A percentile compares a stretch with the other conserved stretches of the same genome.
Conservation (phyloP, 1,140 invertebrate genomes). For the Ruditapes philippinarum region DNA sequence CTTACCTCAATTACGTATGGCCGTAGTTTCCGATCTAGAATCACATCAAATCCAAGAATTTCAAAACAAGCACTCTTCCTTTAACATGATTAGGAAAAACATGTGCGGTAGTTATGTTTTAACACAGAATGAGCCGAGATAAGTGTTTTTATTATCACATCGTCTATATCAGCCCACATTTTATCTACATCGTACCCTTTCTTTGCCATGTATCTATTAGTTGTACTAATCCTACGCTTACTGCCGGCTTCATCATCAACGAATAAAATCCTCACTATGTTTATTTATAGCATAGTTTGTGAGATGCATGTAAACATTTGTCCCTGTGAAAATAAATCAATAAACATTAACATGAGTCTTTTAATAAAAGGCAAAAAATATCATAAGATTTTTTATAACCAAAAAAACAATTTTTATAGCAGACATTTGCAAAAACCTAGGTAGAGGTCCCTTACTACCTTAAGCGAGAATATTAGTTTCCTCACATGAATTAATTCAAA, state of each 20-base stretch:
- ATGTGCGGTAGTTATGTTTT: constrained; percentile 95
- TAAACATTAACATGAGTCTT: too few species aligned
- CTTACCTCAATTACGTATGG: constrained; percentile 94
- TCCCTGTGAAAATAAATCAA: constrained; percentile 80
- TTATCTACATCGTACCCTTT: constrained; percentile 92
- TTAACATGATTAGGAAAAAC: constrained; percentile 94
- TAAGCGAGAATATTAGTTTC: too few species aligned
- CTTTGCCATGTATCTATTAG: constrained; percentile 91
- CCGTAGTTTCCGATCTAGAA: constrained; percentile 94
- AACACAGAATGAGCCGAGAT: constrained; percentile 94
- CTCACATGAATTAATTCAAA: too few species aligned
- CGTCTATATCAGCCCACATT: constrained; percentile 93
- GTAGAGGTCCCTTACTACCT: too few species aligned
- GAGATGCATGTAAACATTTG: constrained; percentile 87
- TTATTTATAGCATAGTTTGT: constrained; percentile 88
- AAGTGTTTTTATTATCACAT: constrained; percentile 96
- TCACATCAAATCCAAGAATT: constrained; percentile 95
- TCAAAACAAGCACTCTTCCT: constrained; percentile 96
- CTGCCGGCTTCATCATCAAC: constrained; percentile 92
- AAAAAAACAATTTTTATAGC: too few species aligned
- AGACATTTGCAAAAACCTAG: too few species aligned
- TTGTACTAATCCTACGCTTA: constrained; percentile 93
- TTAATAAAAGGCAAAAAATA: too few species aligned
- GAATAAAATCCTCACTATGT: constrained; percentile 91
- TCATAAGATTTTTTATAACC: too few species aligned